Percentiles rank a stretch among this genome's conserved stretches.
Conservation (phyloP, 2,888 invertebrate species). For the Phaedon cochleariae region DNA sequence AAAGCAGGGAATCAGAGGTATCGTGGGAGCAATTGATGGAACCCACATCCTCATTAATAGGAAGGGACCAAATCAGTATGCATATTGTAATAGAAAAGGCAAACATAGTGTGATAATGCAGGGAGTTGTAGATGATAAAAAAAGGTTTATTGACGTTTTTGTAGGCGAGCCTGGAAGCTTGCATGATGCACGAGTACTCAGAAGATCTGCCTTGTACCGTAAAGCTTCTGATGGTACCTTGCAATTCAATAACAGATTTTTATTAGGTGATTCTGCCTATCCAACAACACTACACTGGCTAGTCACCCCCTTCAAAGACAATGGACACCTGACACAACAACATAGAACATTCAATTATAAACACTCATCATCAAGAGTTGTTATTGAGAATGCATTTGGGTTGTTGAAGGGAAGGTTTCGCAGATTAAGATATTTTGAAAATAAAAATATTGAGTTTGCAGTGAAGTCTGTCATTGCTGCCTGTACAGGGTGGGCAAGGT, state of each 20-base stretch:
- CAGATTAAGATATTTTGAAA: conserved; percentile 7
- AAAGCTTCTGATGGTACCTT: not conserved
- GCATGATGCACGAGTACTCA: conserved; percentile 37
- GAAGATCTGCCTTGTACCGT: not conserved
- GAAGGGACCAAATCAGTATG: not conserved
- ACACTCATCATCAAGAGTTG: conserved; percentile 9
- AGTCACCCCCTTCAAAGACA: conserved; percentile 15
- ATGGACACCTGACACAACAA: conserved; percentile 8
- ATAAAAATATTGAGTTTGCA: conserved; percentile 3
- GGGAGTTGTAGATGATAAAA: conserved; percentile 38
- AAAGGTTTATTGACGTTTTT: conserved; percentile 41
- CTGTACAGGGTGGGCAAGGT: too few relatives aligned
- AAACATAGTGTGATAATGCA: conserved; percentile 42
- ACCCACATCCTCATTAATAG: conserved; percentile 10
- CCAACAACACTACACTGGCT: conserved; percentile 8
- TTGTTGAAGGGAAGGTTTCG: conserved; percentile 11
- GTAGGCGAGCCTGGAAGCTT: conserved; percentile 45
- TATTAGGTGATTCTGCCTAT: conserved; percentile 19
- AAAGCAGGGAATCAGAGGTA: conserved; percentile 7
- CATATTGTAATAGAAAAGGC: conserved; percentile 42
- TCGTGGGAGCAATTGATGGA: conserved; percentile 13
- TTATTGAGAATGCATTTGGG: conserved; percentile 9
- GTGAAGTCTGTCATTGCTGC: conserved; percentile 3
- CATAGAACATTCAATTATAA: conserved; percentile 14
- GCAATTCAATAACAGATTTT: conserved; percentile 1